phyloP scores from a whole-genome alignment of 2,888 invertebrate species.

The Sinohyriopsis cumingii region DNA sequence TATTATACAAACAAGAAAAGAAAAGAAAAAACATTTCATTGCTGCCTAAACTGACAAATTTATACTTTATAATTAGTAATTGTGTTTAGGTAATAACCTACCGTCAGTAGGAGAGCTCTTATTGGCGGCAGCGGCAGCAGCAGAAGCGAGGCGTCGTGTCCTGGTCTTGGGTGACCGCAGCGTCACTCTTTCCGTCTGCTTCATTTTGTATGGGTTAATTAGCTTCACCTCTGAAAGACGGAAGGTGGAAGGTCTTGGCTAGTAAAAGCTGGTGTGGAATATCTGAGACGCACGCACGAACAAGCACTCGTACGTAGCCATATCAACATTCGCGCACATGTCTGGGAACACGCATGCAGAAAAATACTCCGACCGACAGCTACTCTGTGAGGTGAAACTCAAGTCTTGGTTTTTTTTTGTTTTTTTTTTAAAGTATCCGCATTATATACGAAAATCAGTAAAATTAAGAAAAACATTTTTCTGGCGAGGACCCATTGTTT shows the following conservation, averaged over 20 bases:
- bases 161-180: constrained; percentile 58
- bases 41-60: no score
- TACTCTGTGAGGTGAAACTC: no score
- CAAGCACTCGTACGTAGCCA: not conserved
- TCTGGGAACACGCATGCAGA: not conserved
- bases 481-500: no score
- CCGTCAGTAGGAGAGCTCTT: constrained; percentile 14
- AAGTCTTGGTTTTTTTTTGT: no score
- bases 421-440: no score
- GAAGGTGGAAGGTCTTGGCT: not conserved
- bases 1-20: no score
- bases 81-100: not conserved
- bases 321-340: not conserved
- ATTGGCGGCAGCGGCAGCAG: not conserved
- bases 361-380: no score
- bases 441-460: no score
- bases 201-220: constrained; percentile 59
- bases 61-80: no score
- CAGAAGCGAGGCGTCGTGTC: constrained; percentile 23
- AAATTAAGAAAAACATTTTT: no score
- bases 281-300: not conserved
- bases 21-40: no score
- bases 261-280: not conserved
- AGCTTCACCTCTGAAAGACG: constrained; percentile 60
- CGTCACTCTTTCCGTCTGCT: constrained; percentile 55